These are phyloP conservation scores for Hirudinaria manillensis DNA, from an alignment of 2,888 invertebrate species.

Conservation along the genomic window DNA sequence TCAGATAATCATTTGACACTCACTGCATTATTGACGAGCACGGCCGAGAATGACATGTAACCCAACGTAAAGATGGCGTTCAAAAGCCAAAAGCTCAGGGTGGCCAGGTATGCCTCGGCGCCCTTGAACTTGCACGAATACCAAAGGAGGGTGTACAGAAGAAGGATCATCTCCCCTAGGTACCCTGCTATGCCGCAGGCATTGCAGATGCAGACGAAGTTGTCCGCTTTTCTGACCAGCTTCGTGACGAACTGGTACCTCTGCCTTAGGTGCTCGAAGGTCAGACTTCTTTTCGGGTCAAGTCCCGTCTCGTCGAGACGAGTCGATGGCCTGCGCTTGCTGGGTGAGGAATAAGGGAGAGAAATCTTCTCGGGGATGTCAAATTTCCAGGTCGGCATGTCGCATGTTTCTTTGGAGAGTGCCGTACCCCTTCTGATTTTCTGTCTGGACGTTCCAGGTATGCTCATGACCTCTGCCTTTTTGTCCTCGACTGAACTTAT, in stretches of 20 bases:
- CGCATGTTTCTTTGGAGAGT: no score
- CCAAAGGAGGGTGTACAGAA: background rate
- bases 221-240: constrained; percentile 14
- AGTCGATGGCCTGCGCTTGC: background rate
- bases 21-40: constrained; percentile 10
- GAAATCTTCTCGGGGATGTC: background rate
- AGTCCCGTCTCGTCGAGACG: background rate
- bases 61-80: background rate
- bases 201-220: constrained; percentile 17
- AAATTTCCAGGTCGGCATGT: no score
- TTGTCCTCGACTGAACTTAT: background rate
- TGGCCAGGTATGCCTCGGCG: background rate
- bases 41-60: constrained; percentile 1
- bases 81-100: background rate
- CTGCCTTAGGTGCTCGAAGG: constrained; percentile 4
- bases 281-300: background rate
- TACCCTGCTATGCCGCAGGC: constrained; percentile 6
- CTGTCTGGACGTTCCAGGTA: background rate
- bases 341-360: background rate
- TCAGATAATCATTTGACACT: background rate
- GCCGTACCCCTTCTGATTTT: no score
- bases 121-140: constrained; percentile 4
- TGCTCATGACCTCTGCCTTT: background rate
- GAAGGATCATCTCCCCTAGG: background rate
- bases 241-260: constrained; percentile 16